phyloP scores from a whole-genome alignment of 92 coral and sea anemone species.

The Palythoa caribaeorum region DNA sequence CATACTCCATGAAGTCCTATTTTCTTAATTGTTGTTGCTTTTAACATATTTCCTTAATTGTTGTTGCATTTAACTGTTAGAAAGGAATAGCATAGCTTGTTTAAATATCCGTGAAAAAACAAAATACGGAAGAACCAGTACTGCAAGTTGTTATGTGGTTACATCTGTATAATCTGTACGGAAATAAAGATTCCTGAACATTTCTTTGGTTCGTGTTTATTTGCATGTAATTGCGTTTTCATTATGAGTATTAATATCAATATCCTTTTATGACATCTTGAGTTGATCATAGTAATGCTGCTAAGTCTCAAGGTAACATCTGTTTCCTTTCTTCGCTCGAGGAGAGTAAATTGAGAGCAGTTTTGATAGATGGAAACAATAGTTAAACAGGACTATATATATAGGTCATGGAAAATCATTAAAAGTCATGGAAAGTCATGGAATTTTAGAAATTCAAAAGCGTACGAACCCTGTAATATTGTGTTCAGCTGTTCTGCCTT shows the following conservation, averaged over 20 bases:
- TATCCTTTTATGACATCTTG: not conserved
- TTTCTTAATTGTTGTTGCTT: slow-evolving; percentile 5
- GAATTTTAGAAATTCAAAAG: not conserved
- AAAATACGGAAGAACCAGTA: slow-evolving; percentile 27
- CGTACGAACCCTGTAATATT: not conserved
- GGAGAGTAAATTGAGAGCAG: slow-evolving; percentile 9
- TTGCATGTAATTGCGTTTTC: slow-evolving; percentile 26
- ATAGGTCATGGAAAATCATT: not conserved
- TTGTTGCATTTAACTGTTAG: slow-evolving; percentile 28
- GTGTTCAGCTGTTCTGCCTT: too few relatives aligned
- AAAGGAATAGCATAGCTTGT: slow-evolving; percentile 25
- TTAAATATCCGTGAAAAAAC: slow-evolving; percentile 26
- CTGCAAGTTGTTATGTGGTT: slow-evolving; percentile 23
- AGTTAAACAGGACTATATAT: not conserved
- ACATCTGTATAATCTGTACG: slow-evolving; percentile 18
- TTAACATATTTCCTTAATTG: slow-evolving; percentile 11
- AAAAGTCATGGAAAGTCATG: not conserved
- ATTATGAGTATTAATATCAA: not conserved
- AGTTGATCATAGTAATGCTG: slow-evolving; percentile 1
- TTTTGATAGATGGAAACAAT: not conserved
- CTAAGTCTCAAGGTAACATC: slow-evolving; percentile 6
- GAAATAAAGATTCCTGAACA: slow-evolving; percentile 20
- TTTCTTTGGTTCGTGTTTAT: slow-evolving; percentile 27
- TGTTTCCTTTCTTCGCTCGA: slow-evolving; percentile 2
- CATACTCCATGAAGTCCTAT: slow-evolving; percentile 8